phyloP scores from a whole-genome alignment of 2,113 vertebrate genomes.

The Lampris incognitus region DNA sequence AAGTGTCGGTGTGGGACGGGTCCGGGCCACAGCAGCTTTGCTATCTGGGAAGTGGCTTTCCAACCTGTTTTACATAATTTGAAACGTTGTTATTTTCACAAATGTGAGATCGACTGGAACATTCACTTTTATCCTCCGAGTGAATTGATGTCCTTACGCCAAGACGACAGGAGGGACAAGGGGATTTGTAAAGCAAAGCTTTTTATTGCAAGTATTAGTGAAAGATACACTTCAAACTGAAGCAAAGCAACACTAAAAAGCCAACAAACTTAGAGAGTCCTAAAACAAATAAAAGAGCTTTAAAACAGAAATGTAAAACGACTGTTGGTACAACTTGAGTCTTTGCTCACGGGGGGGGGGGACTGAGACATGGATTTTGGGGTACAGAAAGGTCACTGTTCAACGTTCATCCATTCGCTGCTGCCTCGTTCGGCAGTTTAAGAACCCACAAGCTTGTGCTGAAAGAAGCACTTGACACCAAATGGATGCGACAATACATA shows the following conservation, averaged over 20 bases:
- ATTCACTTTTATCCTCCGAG: neutral
- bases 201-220: slow-evolving; percentile 92
- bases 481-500: slow-evolving; percentile 46
- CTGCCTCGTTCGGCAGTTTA: slow-evolving; percentile 66
- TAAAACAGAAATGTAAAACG: slow-evolving; percentile 74
- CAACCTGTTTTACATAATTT: too few relatives aligned
- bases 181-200: slow-evolving; percentile 80
- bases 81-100: too few relatives aligned
- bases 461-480: slow-evolving; percentile 42
- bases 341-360: slow-evolving; percentile 77
- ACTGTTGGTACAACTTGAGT: slow-evolving; percentile 81
- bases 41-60: too few relatives aligned
- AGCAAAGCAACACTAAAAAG: slow-evolving; percentile 87
- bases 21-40: too few relatives aligned
- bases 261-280: slow-evolving; percentile 80
- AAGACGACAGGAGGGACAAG: neutral
- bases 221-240: slow-evolving; percentile 88
- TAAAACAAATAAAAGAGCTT: slow-evolving; percentile 73
- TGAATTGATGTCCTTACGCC: slow-evolving; percentile 2
- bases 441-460: slow-evolving; percentile 53
- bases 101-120: neutral
- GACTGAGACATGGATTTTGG: slow-evolving; percentile 72
- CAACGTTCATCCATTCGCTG: slow-evolving; percentile 60
- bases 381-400: slow-evolving; percentile 50
- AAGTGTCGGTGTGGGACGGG: too few relatives aligned